Base-by-base conservation (phyloP, 2,888 invertebrate species). In the Drosophila villosipedis region DNA sequence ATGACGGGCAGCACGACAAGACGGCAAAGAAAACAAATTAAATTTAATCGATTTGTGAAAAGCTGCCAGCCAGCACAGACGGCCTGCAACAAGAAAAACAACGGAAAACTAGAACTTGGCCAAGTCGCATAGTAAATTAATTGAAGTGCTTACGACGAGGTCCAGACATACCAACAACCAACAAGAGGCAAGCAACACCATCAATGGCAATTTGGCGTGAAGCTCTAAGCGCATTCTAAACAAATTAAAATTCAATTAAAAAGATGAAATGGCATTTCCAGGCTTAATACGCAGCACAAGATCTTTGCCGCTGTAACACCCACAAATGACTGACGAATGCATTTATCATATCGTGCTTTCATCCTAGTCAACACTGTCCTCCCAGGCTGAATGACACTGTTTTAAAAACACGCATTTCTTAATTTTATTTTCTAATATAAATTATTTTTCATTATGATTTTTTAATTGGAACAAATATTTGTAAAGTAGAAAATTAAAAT, bases 231-330 rank as follows among this genome's bases (percentile, higher is more conserved):
- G 91, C 89, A 87, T 89, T 91, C 91, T 89, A 89, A 91, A 91
- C 91, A 91, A 92, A 92, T 92, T 92, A 92, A 91, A 91, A 91
- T 92, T 92, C 91, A 92, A 92, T 92, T 92, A 91, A 91, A 92
- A 92, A 90, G 91, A 92, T 92, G 92, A 92, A 92, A 91, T 91
- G 91, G 76, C 91, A 91, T 88, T 91, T 91, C 84, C 87, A 65
- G 65, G 76, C 84, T 84, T 77, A 83, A 78, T 71, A 71, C 69
- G 75, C 43, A 67, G 67, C 68, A 67, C 71, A 60, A 68, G 31
- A 67, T 58, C 55, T 33, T 53, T 52, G 25, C 66, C 54, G 39
- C 60, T 50, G 30, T 55, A 67, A 49, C 57, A 49, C 25, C 49
- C 58, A 58, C 53, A 63, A 57, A 12, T 39, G 49, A 16, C 54